Percentiles rank a stretch among this genome's conserved stretches.
phyloP scores from a whole-genome alignment of 2,888 invertebrate genomes.

The Drosophila dives region DNA sequence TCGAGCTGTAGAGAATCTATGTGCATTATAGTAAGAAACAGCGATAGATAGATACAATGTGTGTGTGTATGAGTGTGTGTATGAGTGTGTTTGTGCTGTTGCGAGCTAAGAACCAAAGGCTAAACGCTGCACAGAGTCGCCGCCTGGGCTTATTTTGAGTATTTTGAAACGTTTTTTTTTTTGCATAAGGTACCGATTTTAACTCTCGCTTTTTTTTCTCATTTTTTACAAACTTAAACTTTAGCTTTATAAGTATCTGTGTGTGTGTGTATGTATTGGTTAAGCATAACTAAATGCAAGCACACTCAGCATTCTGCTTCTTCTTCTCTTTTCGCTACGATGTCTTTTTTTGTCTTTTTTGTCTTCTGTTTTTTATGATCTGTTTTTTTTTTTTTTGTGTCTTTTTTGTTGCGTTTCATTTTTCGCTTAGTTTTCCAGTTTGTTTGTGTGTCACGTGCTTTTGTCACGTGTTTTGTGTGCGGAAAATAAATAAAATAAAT shows the following conservation, averaged over 20 bases:
- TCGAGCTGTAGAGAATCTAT: conserved; percentile 33
- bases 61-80: conserved; percentile 3
- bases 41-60: conserved; percentile 31
- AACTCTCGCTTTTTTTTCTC: conserved; percentile 63
- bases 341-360: conserved; percentile 45
- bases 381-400: conserved; percentile 19
- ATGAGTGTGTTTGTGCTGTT: conserved; percentile 32
- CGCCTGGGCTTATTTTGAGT: conserved; percentile 66
- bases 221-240: conserved; percentile 74
- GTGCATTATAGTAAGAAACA: conserved; percentile 30
- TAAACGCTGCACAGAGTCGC: conserved; percentile 51
- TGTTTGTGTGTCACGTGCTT: conserved; percentile 52
- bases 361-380: conserved; percentile 6
- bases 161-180: conserved; percentile 59
- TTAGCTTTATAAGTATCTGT: conserved; percentile 55
- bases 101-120: conserved; percentile 71
- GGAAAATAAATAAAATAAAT: conserved; percentile 81
- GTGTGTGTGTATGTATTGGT: conserved; percentile 26
- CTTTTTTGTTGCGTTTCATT: conserved; percentile 18
- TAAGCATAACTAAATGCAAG: conserved; percentile 54
- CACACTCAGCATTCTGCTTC: conserved; percentile 49
- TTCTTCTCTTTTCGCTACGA: conserved; percentile 53
- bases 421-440: conserved; percentile 44
- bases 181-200: conserved; percentile 80
- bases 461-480: conserved; percentile 46